Evolutionary conservation across 2,113 vertebrate genomes (phyloP).

Genomic region (Morphnarchus princeps): DNA sequence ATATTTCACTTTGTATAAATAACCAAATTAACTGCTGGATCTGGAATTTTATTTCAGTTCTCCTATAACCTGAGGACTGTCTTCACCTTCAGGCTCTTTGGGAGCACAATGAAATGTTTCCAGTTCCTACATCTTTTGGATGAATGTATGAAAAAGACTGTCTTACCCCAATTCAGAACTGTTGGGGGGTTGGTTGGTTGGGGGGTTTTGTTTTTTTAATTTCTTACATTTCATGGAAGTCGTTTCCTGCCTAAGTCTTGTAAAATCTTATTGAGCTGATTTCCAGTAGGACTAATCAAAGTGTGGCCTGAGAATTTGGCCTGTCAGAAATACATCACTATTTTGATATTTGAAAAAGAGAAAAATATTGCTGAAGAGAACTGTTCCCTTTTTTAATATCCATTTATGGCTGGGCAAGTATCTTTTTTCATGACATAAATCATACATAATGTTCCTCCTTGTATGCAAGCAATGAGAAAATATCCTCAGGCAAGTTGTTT

Average conservation of each 20-base stretch:
- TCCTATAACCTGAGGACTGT: background rate
- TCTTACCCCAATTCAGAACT: background rate
- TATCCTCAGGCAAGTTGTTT: slow-evolving; percentile 10
- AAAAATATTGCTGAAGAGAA: background rate
- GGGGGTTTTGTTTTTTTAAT: background rate
- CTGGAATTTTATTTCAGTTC: background rate
- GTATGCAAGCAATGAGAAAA: background rate
- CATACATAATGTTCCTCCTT: background rate
- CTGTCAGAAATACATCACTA: background rate
- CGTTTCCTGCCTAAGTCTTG: background rate
- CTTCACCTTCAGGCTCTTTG: background rate
- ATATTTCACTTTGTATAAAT: background rate
- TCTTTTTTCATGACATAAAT: background rate
- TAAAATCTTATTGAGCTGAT: background rate
- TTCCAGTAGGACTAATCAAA: background rate
- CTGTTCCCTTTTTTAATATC: background rate
- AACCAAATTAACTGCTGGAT: background rate
- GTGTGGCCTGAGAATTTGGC: background rate
- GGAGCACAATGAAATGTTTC: background rate
- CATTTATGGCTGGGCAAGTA: background rate
- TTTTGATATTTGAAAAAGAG: background rate
- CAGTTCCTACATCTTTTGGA: background rate
- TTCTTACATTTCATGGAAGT: background rate
- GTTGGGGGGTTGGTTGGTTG: accelerated
- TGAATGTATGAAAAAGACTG: background rate